phyloP scores from a whole-genome alignment of 2,797 vertebrate genomes.

The Poecilia picta region DNA sequence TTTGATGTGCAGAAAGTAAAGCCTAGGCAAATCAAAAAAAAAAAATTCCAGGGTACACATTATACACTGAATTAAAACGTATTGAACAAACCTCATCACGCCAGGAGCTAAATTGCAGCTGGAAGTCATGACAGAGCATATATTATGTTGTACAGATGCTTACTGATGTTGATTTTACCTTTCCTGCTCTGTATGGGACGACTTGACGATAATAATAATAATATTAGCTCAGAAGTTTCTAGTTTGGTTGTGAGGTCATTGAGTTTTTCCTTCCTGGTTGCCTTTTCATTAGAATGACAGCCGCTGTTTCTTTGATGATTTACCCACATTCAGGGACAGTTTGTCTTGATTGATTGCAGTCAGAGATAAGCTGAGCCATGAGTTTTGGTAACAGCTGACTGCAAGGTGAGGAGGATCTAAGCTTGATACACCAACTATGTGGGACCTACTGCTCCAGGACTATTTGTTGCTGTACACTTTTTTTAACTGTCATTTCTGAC shows the following conservation, averaged over 20 bases:
- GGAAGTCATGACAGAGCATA: background rate
- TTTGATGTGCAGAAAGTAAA: slow-evolving; percentile 8
- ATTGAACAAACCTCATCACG: background rate
- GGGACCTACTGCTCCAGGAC: background rate
- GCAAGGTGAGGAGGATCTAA: too few species aligned
- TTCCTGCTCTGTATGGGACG: background rate
- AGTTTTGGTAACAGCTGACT: too few species aligned
- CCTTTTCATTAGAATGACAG: background rate
- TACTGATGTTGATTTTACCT: background rate
- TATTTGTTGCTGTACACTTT: background rate
- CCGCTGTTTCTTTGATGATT: background rate
- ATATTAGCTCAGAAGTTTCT: background rate
- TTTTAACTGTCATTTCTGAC: background rate
- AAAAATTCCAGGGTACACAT: background rate
- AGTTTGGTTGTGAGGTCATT: background rate
- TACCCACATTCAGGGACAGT: too few species aligned
- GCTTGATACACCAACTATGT: too few species aligned
- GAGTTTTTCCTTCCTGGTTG: background rate
- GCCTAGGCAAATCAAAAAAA: background rate
- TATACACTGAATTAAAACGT: background rate
- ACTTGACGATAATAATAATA: background rate
- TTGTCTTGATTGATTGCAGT: too few species aligned
- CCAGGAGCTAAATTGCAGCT: background rate
- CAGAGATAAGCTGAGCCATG: too few species aligned
- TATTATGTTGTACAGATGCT: background rate